Evolutionary conservation across 1,140 invertebrate genomes (phyloP).

Genomic region (Chironomus striatipennis): DNA sequence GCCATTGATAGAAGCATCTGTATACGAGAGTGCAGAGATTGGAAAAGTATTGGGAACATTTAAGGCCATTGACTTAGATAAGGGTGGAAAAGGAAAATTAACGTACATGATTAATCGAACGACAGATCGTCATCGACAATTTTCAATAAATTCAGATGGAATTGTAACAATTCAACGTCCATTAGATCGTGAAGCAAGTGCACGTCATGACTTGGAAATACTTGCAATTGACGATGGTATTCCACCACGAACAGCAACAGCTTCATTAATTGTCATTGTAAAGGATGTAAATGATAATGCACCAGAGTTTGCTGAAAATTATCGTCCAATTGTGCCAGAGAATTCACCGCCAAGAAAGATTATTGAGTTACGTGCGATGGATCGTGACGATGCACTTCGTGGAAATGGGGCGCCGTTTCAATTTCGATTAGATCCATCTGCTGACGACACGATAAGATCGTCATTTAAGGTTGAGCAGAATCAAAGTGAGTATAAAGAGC

Average conservation of each 20-base stretch:
- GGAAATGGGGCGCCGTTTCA: constrained; percentile 57
- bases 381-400: constrained; percentile 52
- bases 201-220: constrained; percentile 50
- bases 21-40: constrained; percentile 53
- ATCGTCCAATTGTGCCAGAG: constrained; percentile 53
- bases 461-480: constrained; percentile 54
- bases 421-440: constrained; percentile 51
- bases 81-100: constrained; percentile 46
- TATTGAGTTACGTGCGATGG: constrained; percentile 53
- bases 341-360: constrained; percentile 50
- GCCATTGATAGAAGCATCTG: constrained; percentile 50
- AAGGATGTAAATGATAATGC: constrained; percentile 61
- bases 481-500: constrained; percentile 41
- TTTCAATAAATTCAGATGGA: constrained; percentile 50
- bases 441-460: constrained; percentile 48
- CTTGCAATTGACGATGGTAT: constrained; percentile 54
- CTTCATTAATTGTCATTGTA: constrained; percentile 54
- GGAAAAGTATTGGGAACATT: constrained; percentile 53
- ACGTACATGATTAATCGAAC: constrained; percentile 50
- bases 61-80: constrained; percentile 52
- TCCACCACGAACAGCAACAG: constrained; percentile 56
- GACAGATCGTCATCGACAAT: constrained; percentile 50
- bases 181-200: constrained; percentile 48
- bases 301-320: constrained; percentile 48
- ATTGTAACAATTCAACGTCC: constrained; percentile 50